A percentile compares a stretch with the other conserved stretches of the same genome.
Conservation (phyloP, 2,113 vertebrate genomes). For the Ammospiza nelsoni region DNA sequence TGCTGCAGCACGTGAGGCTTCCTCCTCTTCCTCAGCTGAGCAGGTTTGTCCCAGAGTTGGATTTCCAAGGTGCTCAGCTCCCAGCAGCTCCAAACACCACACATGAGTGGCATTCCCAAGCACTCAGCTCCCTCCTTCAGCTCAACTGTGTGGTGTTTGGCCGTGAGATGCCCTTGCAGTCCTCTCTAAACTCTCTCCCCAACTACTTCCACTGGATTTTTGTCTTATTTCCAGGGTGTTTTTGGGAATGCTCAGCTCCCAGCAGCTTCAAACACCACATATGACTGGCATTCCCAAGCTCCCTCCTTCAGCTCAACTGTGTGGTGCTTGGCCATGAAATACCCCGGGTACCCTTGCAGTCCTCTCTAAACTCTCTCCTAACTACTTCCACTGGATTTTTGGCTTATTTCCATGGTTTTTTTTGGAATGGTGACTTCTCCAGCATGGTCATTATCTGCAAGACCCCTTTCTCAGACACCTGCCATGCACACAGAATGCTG, state of each 20-base stretch:
- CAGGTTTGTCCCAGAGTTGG: background rate
- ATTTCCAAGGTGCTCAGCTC: background rate
- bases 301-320: background rate
- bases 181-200: background rate
- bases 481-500: background rate
- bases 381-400: background rate
- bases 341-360: background rate
- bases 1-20: background rate
- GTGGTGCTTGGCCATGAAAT: background rate
- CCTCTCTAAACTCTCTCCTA: background rate
- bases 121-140: background rate
- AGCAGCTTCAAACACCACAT: background rate
- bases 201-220: background rate
- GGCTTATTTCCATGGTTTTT: background rate
- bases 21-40: background rate
- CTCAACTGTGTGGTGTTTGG: background rate
- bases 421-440: background rate
- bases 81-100: background rate
- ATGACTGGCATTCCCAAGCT: background rate
- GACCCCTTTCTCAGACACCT: background rate
- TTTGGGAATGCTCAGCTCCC: background rate
- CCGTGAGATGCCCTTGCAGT: background rate
- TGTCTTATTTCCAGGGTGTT: background rate
- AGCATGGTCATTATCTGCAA: background rate
- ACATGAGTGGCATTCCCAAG: background rate